A percentile compares a stretch with the other conserved stretches of the same genome.
Evolutionary conservation across 1,140 invertebrate genomes (phyloP).

Genomic region (Wasmannia auropunctata): DNA sequence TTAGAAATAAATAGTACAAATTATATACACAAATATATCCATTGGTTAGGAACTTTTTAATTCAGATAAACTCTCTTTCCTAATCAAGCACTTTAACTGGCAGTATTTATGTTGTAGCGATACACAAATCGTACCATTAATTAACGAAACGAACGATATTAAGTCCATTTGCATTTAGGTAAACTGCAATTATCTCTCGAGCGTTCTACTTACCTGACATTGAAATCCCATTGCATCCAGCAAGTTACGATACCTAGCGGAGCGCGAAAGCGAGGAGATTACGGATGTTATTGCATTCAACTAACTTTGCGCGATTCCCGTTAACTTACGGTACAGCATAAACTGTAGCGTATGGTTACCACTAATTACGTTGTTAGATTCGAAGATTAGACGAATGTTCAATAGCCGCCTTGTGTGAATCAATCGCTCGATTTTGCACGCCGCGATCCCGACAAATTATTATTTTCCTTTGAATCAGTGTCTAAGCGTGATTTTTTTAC

Average conservation of each 20-base stretch:
- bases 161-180: conserved; percentile 49
- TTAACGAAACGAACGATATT: conserved; percentile 32
- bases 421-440: background rate
- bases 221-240: conserved; percentile 38
- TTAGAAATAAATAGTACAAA: background rate
- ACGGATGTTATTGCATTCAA: conserved; percentile 39
- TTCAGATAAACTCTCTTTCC: background rate
- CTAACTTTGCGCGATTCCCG: conserved; percentile 59
- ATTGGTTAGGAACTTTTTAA: conserved; percentile 1
- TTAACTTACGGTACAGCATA: conserved; percentile 18
- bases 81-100: background rate
- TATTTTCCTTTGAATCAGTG: background rate
- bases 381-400: conserved; percentile 57
- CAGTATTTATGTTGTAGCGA: background rate
- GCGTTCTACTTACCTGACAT: conserved; percentile 40
- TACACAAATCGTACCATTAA: conserved; percentile 33
- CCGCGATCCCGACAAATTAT: conserved; percentile 24
- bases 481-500: background rate
- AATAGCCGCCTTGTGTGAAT: background rate
- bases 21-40: background rate
- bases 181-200: conserved; percentile 38
- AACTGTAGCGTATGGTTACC: conserved; percentile 42
- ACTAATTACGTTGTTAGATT: conserved; percentile 51
- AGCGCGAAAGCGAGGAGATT: conserved; percentile 54
- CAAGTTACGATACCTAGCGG: conserved; percentile 35